Evolutionary conservation across 2,888 invertebrate species (phyloP).

Genomic region (Noctua janthe): DNA sequence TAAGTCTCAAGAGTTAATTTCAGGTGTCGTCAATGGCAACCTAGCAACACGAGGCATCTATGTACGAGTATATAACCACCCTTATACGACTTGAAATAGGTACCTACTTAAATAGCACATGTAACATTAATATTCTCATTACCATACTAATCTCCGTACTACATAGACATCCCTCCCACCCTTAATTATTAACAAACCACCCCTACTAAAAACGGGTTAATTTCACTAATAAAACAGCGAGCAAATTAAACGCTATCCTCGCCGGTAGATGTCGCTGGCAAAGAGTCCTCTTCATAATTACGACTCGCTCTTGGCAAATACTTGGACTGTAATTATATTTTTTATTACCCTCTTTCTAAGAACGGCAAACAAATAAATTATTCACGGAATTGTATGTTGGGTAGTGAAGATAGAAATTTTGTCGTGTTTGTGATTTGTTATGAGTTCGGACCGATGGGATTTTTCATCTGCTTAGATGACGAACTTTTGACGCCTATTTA

Average conservation of each 20-base stretch:
- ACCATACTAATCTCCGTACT: conserved; percentile 39
- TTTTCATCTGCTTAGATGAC: not conserved
- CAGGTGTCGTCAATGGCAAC: not conserved
- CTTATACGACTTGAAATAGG: not conserved
- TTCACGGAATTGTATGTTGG: conserved; percentile 43
- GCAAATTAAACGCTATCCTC: conserved; percentile 79
- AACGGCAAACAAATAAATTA: conserved; percentile 62
- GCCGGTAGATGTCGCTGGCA: conserved; percentile 65
- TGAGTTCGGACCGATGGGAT: too few relatives aligned
- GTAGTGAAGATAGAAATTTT: conserved; percentile 10
- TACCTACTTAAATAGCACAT: conserved; percentile 13
- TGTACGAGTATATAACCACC: not conserved
- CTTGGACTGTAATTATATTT: conserved; percentile 80
- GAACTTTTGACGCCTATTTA: not conserved
- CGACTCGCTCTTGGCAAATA: conserved; percentile 79
- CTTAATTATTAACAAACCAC: conserved; percentile 83
- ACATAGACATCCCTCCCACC: conserved; percentile 67
- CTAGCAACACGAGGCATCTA: not conserved
- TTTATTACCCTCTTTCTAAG: conserved; percentile 72
- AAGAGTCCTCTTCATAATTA: conserved; percentile 78
- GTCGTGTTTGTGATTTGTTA: not conserved
- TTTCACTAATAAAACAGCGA: conserved; percentile 84
- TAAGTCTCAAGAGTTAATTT: not conserved
- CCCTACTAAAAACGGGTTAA: conserved; percentile 85
- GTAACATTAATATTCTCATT: conserved; percentile 28